These are phyloP conservation scores for Gryllus bimaculatus DNA, from an alignment of 1,140 invertebrate genomes.

Conservation along the genomic window DNA sequence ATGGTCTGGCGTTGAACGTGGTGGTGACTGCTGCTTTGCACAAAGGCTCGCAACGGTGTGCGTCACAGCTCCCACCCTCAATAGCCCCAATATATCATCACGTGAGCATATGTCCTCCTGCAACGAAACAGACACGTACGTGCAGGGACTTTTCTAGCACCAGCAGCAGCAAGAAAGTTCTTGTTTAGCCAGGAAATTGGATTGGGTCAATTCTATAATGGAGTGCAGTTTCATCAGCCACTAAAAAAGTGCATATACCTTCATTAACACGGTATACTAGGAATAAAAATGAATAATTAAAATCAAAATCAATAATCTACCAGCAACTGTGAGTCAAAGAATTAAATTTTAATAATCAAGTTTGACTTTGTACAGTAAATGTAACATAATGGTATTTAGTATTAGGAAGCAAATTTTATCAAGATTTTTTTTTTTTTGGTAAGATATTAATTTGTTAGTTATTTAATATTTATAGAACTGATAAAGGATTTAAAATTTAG, in stretches of 20 bases:
- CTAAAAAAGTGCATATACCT: neutral
- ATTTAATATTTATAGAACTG: neutral
- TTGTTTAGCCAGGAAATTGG: neutral
- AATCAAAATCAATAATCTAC: too few species aligned
- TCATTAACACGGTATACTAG: too few species aligned
- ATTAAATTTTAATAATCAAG: too few species aligned
- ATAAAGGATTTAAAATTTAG: neutral
- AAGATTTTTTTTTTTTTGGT: neutral
- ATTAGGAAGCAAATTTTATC: too few species aligned
- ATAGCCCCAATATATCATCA: slow-evolving; percentile 51
- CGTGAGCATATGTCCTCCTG: slow-evolving; percentile 66
- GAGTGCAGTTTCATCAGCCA: neutral
- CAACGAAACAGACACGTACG: slow-evolving; percentile 33
- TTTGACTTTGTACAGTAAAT: too few species aligned
- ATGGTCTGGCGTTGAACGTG: slow-evolving; percentile 37
- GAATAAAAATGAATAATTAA: too few species aligned
- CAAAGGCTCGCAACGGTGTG: slow-evolving; percentile 31
- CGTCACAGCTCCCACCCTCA: slow-evolving; percentile 28
- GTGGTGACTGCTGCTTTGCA: slow-evolving; percentile 13
- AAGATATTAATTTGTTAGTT: neutral
- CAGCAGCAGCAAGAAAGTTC: neutral
- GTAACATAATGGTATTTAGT: too few species aligned
- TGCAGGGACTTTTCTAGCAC: neutral
- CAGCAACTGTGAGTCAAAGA: too few species aligned
- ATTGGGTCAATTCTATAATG: neutral